Evolutionary conservation across 2,888 invertebrate genomes (phyloP), one percentile per base, ranked within the genome.

Genomic region (Gari tellinella): DNA sequence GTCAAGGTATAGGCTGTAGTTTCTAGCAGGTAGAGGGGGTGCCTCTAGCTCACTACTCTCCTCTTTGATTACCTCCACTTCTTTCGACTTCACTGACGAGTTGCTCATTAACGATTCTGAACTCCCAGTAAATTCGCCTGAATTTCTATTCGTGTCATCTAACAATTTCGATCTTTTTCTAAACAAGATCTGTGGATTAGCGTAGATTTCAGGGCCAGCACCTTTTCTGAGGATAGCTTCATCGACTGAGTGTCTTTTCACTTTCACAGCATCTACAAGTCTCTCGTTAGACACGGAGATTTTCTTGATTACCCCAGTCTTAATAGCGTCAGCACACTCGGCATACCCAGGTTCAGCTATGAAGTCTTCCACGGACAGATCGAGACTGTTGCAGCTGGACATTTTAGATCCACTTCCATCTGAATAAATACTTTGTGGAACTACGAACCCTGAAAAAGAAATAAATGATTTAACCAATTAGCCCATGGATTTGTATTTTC

Each of bases 151-250:
- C 10, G 31, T 31, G 23, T 37, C 52, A 1, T 70, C 64, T 3
- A 78, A 21, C 21, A 63, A 15, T 49, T 77, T 76, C 21, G 84
- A 84, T 25, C 80, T 68, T 66, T 86, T 86, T 19, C 81, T 65
- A 26, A 85, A 70, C 31, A 86, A 64, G 26, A 86, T 80, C 48
- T 84, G 83, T 37, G 84, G 85, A 73, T 86, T 86, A 26, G 85
- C 86, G 68, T 86, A 86, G 17, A 86, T 72, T 55, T 82, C 82
- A n/a, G 75, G 72, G 41, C 67, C 67, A 17, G 43, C 23, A 12
- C 65, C 69, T 14, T 43, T 60, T 46, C 61, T 64, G 15, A 61
- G 15, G 21, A 21, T 52, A 1, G 38, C 53, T 19, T 69, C 63
- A 17, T 66, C 69, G 23, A 40, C 14, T 14, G 64, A 17, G n/a